phyloP scores from a whole-genome alignment of 2,113 vertebrate genomes.

The Erythrocercus mccallii region DNA sequence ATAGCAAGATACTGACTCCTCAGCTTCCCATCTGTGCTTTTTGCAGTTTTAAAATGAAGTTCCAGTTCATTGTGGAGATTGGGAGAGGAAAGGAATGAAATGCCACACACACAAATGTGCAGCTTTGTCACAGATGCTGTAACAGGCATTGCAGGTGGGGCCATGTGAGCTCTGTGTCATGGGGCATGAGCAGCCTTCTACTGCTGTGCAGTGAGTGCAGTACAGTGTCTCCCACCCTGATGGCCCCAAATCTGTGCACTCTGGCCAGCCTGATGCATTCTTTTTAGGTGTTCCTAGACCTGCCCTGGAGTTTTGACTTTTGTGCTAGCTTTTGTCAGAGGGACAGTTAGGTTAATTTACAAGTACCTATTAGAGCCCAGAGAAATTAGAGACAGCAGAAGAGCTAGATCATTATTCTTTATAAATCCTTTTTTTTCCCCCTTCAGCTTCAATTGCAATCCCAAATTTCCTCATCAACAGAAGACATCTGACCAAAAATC shows the following conservation, averaged over 20 bases:
- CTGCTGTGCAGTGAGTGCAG: not conserved
- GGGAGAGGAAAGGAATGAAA: not conserved
- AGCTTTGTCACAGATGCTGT: not conserved
- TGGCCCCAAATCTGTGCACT: not conserved
- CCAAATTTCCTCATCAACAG: not conserved
- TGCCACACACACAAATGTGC: fast-evolving
- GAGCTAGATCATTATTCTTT: not conserved
- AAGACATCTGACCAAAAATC: not conserved
- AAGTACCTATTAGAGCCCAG: not conserved
- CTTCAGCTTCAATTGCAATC: not conserved
- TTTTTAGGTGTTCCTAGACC: not conserved
- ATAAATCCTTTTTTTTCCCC: not conserved
- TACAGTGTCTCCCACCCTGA: fast-evolving
- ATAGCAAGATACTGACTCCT: not conserved
- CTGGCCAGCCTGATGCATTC: not conserved
- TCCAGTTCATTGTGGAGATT: not conserved
- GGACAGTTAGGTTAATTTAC: not conserved
- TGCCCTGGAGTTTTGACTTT: not conserved
- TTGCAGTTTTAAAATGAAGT: not conserved
- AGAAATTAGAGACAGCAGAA: not conserved
- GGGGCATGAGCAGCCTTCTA: not conserved
- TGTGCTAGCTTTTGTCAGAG: not conserved
- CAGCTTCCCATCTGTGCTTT: not conserved
- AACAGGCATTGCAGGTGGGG: not conserved
- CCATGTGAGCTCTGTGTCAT: fast-evolving